phyloP scores from a whole-genome alignment of 2,113 vertebrate species.

The Phalacrocorax brasilianus region DNA sequence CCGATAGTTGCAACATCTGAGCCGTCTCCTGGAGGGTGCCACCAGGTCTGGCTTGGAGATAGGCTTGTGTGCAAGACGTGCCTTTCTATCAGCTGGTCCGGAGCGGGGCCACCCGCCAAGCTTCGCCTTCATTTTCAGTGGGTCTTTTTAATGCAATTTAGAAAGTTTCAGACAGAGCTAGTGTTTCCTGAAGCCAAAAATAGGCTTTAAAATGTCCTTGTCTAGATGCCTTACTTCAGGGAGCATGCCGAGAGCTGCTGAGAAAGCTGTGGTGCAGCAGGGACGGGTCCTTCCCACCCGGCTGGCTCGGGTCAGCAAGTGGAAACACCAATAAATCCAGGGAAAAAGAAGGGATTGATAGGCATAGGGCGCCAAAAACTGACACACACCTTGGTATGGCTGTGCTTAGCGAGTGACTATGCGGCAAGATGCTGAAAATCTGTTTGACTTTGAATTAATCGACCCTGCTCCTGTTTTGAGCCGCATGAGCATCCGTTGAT shows the following conservation, averaged over 20 bases:
- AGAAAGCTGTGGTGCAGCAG: accelerated
- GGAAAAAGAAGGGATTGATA: not conserved
- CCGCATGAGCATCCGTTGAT: not conserved
- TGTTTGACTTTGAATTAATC: not conserved
- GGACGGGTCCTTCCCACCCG: accelerated
- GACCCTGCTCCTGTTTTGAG: not conserved
- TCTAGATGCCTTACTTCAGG: not conserved
- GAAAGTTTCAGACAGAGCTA: not conserved
- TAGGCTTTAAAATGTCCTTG: not conserved
- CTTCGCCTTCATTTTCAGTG: not conserved
- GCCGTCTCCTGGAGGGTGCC: not conserved
- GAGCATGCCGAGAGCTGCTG: not conserved
- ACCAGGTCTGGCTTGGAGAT: not conserved
- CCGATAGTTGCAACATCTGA: not conserved
- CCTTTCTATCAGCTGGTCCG: accelerated
- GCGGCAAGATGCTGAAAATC: not conserved
- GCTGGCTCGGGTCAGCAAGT: not conserved
- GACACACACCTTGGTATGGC: accelerated
- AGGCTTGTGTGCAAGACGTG: not conserved
- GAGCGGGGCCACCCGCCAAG: not conserved
- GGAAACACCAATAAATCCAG: not conserved
- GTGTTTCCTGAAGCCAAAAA: not conserved
- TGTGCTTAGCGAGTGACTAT: not conserved
- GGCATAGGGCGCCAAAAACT: not conserved
- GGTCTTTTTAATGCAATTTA: not conserved